Base-by-base conservation (phyloP, 2,888 invertebrate genomes). In the Mantis religiosa region DNA sequence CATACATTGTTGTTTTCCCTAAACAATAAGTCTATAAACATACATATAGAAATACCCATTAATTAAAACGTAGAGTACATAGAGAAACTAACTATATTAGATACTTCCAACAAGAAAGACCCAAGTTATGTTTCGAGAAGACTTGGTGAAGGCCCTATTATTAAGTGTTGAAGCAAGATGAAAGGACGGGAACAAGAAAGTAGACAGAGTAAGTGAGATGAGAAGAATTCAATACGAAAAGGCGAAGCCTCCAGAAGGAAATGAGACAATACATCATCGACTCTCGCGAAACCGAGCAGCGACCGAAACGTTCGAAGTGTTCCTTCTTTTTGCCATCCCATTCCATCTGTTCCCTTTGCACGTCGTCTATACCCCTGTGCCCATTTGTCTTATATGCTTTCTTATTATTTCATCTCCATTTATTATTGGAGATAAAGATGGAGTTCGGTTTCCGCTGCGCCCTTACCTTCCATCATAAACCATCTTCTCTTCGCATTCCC, bases 231-330 rank as follows among this genome's bases (percentile, higher is more conserved):
- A 89, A 89, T 89, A 89, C 87, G 87, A 87, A 89, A 83, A 87
- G 82, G 82, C 81, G 86, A 86, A 47, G 47, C 81, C 81, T 82
- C 83, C 28, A 71, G 81, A 87, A 83, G 90, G 90, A 90, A 90
- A 90, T 90, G 90, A 90, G 86, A 88, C 89, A 84, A 90, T 90
- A 83, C 88, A 90, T 90, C 90, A 90, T 89, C 88, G 87, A 87
- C 71, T 87, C 82, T 25, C 81, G 82, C 82, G 34, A 87, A 82
- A 87, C 82, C 87, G 87, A 87, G 82, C 54, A 71, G 54, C 82
- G 87, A 82, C 54, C 54, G 54, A 71, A 71, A 71, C 54, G 54
- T 71, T 71, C 54, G 54, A 71, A 85, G 34, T 81, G 30, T 87
- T 81, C 82, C 27, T 87, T 87, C 82, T 34, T 34, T 85, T 85